Base-by-base conservation (phyloP, 2,113 vertebrate genomes). In the Caracal caracal region DNA sequence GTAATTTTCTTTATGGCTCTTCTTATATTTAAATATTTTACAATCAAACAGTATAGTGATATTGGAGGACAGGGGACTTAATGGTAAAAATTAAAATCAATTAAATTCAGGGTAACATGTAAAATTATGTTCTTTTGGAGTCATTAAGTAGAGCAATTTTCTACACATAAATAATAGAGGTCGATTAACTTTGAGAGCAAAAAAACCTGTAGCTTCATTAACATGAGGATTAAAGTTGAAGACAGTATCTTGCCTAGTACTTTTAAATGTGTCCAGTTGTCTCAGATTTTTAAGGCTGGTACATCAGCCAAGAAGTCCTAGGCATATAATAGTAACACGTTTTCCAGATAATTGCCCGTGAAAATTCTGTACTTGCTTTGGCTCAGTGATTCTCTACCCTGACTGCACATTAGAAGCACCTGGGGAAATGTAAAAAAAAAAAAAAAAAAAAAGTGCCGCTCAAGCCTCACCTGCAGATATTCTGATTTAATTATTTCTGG, bases 91-190 rank as follows among this genome's bases (percentile, higher is more conserved):
- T 89, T 89, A 88, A 75, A 91, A 70, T 87, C 75, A 75, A 81
- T 85, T 93, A 28, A 61, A 87, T 87, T 94, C 28, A 88, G 70
- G 71, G 19, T 56, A 49, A n/a, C 20, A 76, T 51, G 10, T 65
- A 56, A 78, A 95, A 73, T 90, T 89, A 71, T 7, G 0, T 65
- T 95, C 24, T 68, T 82, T 93, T 78, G 37, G 59, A 90, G 61
- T 88, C 51, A 91, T 59, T 91, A 61, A 81, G 28, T 68, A 53
- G 47, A 89, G 3, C 35, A 88, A 47, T 28, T 94, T 80, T 82
- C 35, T 78, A 90, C 5, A 94, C 40, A 82, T 75, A 96, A 86
- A 92, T 82, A 78, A 94, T 63, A 71, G 3, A 76, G 37, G 33
- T 82, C 3, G 0, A 86, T 85, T 86, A 49, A 94, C n/a, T 76